Conservation (phyloP, 2,113 vertebrate species). For the Onychostruthus taczanowskii region DNA sequence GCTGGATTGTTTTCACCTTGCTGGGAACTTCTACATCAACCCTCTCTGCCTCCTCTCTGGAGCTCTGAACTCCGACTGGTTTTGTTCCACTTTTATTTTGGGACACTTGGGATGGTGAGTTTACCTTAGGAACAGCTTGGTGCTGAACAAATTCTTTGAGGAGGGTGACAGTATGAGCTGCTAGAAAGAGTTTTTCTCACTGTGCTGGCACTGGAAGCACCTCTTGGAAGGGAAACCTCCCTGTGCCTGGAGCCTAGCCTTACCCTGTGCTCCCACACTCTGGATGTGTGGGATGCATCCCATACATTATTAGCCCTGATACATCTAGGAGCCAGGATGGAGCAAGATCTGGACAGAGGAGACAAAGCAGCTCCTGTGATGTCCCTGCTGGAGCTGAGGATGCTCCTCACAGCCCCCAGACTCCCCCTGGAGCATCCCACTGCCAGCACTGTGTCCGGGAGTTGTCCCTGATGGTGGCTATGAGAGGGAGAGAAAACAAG, state of each 20-base stretch:
- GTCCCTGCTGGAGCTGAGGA: neutral
- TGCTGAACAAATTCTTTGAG: neutral
- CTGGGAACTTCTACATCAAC: neutral
- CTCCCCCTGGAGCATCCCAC: neutral
- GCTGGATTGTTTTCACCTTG: neutral
- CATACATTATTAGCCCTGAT: neutral
- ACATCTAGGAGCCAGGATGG: rapidly evolving
- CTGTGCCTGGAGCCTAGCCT: neutral
- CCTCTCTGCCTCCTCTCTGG: rapidly evolving
- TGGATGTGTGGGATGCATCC: neutral
- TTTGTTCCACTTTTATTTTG: neutral
- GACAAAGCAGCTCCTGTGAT: rapidly evolving
- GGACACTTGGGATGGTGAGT: neutral
- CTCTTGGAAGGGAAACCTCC: neutral
- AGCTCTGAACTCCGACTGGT: rapidly evolving
- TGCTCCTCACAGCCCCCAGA: neutral
- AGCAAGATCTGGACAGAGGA: neutral
- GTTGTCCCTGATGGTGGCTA: neutral
- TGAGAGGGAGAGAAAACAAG: neutral
- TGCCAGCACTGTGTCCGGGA: rapidly evolving
- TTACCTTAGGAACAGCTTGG: neutral
- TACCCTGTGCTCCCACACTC: rapidly evolving
- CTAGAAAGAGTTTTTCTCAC: neutral
- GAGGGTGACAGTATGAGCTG: neutral
- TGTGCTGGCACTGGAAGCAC: rapidly evolving